A percentile compares a stretch with the other conserved stretches of the same genome.
phyloP scores from a whole-genome alignment of 2,888 invertebrate genomes.

The Patella caerulea region DNA sequence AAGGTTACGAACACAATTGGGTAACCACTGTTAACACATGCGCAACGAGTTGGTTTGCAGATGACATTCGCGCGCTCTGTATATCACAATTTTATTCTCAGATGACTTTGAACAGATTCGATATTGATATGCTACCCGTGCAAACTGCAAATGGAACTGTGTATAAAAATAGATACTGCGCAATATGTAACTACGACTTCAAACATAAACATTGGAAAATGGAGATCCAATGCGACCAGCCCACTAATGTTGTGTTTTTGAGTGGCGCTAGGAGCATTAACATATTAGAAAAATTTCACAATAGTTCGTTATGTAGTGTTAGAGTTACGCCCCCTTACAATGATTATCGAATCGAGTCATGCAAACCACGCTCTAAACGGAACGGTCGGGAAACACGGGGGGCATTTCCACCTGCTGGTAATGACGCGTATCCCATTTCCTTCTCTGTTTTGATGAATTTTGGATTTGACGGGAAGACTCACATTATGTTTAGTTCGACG shows the following conservation, averaged over 20 bases:
- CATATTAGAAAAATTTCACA: slow-evolving; percentile 11
- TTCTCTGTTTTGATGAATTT: slow-evolving; percentile 64
- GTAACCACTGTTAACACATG: slow-evolving; percentile 48
- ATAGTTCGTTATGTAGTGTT: slow-evolving; percentile 22
- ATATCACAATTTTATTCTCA: slow-evolving; percentile 26
- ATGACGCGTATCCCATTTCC: slow-evolving; percentile 44
- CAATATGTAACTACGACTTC: slow-evolving; percentile 46
- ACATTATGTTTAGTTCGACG: slow-evolving; percentile 54
- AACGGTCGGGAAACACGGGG: background rate
- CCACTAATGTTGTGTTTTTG: slow-evolving; percentile 30
- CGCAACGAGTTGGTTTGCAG: slow-evolving; percentile 33
- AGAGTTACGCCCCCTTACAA: slow-evolving; percentile 23
- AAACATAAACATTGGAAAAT: slow-evolving; percentile 46
- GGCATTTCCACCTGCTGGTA: background rate
- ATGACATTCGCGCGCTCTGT: slow-evolving; percentile 35
- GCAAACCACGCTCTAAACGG: background rate
- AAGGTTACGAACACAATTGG: slow-evolving; percentile 39
- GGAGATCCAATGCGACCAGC: slow-evolving; percentile 43
- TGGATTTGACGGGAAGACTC: slow-evolving; percentile 62
- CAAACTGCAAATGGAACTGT: slow-evolving; percentile 51
- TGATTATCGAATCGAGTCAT: slow-evolving; percentile 12
- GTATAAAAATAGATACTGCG: slow-evolving; percentile 58
- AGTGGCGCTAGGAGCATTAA: slow-evolving; percentile 7
- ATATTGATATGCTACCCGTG: slow-evolving; percentile 49
- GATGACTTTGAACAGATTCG: slow-evolving; percentile 32